Base-by-base conservation (phyloP, 1,140 invertebrate genomes). In the Drosophila busckii region DNA sequence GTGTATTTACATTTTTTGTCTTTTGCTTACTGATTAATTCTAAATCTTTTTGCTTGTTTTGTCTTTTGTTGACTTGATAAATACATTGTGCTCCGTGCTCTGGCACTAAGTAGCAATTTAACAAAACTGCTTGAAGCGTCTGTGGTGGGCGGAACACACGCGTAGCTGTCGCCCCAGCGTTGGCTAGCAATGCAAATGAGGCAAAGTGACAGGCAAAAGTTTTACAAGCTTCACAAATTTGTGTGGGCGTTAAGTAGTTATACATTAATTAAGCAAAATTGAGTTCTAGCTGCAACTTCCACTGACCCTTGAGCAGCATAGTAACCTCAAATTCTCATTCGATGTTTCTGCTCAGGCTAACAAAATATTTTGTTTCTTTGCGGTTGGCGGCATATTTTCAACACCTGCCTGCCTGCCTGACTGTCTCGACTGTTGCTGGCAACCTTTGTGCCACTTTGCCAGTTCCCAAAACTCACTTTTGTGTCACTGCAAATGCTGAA, bases 361-460 rank as follows among this genome's bases (percentile, higher is more conserved):
- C 64, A 69, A 38, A 64, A n/a, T n/a, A n/a, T n/a, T n/a, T n/a
- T n/a, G n/a, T n/a, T n/a, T 69, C 54, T 67, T 28, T 44, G 70
- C 69, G 75, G 70, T 54, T 26, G 65, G 25, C 63, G 69, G 73
- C 73, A 78, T 80, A 76, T 80, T 82, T 82, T 80, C 75, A 82
- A 80, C 75, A 82, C 75, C 73, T 80, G 71, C 66, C 70, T 60
- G 26, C 75, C 73, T 80, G 71, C 66, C 70, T 60, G 26, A 49
- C 46, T 75, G 64, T 65, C 69, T 67, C 63, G 49, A 58, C 41
- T 38, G 38, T 34, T 52, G 63, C 73, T 60, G 63, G 78, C 69
- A 80, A 80, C 73, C 75, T 80, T 80, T 80, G 75, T 80, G 75
- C 75, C 70, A 80, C 75, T 80, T 80, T 80, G 68, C 75, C 69